A percentile compares a stretch with the other conserved stretches of the same genome.
These are phyloP conservation scores for Cochlearius cochlearius DNA, from an alignment of 2,113 vertebrate species.

Conservation along the genomic window DNA sequence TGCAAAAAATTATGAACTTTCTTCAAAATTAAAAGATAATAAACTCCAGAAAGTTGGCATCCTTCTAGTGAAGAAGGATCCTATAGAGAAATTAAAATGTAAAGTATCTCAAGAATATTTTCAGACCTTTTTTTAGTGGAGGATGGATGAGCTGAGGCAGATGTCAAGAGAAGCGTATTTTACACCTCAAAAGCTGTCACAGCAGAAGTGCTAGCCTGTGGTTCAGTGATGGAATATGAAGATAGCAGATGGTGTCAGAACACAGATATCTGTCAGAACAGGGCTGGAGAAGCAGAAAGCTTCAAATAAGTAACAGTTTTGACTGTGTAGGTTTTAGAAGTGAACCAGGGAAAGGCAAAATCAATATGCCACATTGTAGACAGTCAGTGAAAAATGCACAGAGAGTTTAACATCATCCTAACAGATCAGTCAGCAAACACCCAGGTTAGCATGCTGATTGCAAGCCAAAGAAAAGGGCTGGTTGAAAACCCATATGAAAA, in stretches of 20 bases:
- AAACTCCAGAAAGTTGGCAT: not conserved
- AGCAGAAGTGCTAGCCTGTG: constrained; percentile 43
- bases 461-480: not conserved
- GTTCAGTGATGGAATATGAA: constrained; percentile 16
- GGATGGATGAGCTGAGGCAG: constrained; percentile 31
- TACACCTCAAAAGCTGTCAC: constrained; percentile 49
- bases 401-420: constrained; percentile 15
- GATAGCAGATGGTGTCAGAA: constrained; percentile 53
- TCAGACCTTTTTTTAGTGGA: not conserved
- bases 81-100: constrained; percentile 17
- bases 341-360: constrained; percentile 26
- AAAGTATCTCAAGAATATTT: not conserved
- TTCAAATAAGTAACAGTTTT: constrained; percentile 46
- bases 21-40: not conserved
- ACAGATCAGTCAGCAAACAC: not conserved
- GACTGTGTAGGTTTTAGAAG: constrained; percentile 29
- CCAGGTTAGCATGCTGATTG: not conserved
- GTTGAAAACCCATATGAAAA: not conserved
- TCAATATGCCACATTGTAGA: constrained; percentile 21
- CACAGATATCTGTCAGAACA: constrained; percentile 49
- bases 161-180: constrained; percentile 45
- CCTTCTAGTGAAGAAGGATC: not conserved
- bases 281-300: constrained; percentile 14
- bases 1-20: not conserved
- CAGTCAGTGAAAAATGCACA: constrained; percentile 12